Percentiles rank a stretch among this genome's conserved stretches.
Evolutionary conservation across 2,888 invertebrate genomes (phyloP).

Genomic region (Monochamus alternatus): DNA sequence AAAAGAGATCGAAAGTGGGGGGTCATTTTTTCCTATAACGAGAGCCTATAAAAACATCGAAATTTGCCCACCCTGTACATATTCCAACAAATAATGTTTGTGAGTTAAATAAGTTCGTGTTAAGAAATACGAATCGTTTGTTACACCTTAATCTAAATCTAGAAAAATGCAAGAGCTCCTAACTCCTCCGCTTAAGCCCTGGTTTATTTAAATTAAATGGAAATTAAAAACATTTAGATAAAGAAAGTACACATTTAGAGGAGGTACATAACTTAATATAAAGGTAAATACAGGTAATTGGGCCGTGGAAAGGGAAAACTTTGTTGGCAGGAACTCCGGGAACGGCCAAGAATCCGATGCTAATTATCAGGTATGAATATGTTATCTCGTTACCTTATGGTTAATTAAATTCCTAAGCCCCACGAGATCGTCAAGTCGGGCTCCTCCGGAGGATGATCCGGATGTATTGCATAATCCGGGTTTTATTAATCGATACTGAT

Average conservation of each 20-base stretch:
- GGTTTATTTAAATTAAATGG: slow-evolving; percentile 32
- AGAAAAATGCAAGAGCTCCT: slow-evolving; percentile 2
- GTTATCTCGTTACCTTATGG: slow-evolving; percentile 18
- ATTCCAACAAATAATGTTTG: too few relatives aligned
- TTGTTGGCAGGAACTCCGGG: not conserved
- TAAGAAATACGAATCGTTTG: too few relatives aligned
- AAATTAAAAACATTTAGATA: slow-evolving; percentile 38
- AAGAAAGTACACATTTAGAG: slow-evolving; percentile 8
- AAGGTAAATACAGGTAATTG: slow-evolving; percentile 11
- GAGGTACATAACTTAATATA: slow-evolving; percentile 3
- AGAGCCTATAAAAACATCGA: too few relatives aligned
- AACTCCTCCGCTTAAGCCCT: not conserved
- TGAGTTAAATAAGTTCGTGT: too few relatives aligned
- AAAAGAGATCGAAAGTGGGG: too few relatives aligned
- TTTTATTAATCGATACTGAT: slow-evolving; percentile 35
- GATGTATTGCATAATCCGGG: slow-evolving; percentile 25
- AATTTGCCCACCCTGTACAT: too few relatives aligned
- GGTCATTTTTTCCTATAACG: too few relatives aligned
- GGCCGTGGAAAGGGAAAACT: not conserved
- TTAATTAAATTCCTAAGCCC: slow-evolving; percentile 32
- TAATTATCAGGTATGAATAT: slow-evolving; percentile 22
- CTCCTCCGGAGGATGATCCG: slow-evolving; percentile 25
- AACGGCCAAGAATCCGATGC: not conserved
- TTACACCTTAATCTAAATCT: not conserved
- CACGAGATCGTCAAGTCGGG: slow-evolving; percentile 19